Conservation (phyloP, 2,113 vertebrate genomes). For the Antechinus stuartii region DNA sequence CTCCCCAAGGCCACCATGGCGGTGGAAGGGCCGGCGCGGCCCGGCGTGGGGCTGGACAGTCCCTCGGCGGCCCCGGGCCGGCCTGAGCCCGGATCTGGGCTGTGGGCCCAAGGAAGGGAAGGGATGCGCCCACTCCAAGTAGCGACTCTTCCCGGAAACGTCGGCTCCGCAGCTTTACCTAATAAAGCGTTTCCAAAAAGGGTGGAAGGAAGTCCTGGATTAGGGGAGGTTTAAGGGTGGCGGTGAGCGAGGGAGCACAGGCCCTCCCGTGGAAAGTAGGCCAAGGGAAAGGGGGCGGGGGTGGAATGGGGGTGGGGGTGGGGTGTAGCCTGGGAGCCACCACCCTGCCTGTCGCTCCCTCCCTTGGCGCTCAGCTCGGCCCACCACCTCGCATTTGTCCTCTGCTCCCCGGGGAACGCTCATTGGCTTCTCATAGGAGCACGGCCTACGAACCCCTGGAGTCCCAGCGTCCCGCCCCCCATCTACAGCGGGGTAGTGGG, state of each 20-base stretch:
- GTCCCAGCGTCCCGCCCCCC: not conserved
- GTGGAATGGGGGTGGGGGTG: too few species aligned
- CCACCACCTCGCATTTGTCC: not conserved
- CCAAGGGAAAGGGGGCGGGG: not conserved
- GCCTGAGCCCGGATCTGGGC: not conserved
- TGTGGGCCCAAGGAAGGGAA: not conserved
- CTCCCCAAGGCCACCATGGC: not conserved
- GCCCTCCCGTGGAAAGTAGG: not conserved
- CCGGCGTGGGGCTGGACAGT: not conserved
- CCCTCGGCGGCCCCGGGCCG: too few species aligned
- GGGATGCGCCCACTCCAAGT: slow-evolving; percentile 8
- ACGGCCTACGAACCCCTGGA: not conserved
- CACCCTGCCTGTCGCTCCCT: not conserved
- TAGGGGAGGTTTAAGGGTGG: not conserved
- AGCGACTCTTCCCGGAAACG: slow-evolving; percentile 68
- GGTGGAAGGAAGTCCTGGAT: slow-evolving; percentile 66
- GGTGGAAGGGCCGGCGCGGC: not conserved
- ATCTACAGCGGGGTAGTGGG: slow-evolving; percentile 2
- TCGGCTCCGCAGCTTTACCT: slow-evolving; percentile 74
- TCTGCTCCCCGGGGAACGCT: not conserved
- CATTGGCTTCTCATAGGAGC: not conserved
- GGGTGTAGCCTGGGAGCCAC: not conserved
- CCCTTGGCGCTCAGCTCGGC: not conserved
- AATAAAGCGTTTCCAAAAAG: slow-evolving; percentile 68
- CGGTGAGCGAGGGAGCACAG: not conserved